Evolutionary conservation across 1,140 invertebrate species (phyloP).

Genomic region (Himalopsyche phryganea): DNA sequence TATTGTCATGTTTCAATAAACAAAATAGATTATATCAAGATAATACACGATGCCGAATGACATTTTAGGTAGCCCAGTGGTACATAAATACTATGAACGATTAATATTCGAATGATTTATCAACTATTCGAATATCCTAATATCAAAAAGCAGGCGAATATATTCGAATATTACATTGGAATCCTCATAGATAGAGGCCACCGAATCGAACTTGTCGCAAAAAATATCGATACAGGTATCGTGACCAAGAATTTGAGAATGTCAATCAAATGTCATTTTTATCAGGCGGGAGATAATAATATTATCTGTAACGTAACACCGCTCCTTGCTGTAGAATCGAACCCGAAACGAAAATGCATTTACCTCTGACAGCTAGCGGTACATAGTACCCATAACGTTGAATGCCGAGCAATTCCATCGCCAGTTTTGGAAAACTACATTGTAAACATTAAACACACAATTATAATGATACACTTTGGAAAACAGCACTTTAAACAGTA

Average conservation of each 20-base stretch:
- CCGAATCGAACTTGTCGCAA: conserved; percentile 5
- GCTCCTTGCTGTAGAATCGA: conserved; percentile 8
- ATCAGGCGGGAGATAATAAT: conserved; percentile 14
- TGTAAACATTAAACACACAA: neutral
- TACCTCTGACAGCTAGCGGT: conserved; percentile 10
- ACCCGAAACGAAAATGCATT: conserved; percentile 6
- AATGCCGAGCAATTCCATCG: conserved; percentile 3
- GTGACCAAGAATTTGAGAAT: neutral
- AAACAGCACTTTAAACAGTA: too few species aligned
- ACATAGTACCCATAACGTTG: conserved; percentile 5
- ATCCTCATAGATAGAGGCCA: too few species aligned
- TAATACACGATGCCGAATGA: too few species aligned
- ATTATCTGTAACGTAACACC: conserved; percentile 4
- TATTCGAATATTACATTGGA: too few species aligned
- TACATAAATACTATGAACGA: too few species aligned
- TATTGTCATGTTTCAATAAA: too few species aligned
- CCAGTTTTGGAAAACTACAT: conserved; percentile 16
- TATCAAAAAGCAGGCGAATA: too few species aligned
- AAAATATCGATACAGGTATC: neutral
- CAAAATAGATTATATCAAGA: too few species aligned
- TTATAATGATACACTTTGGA: too few species aligned
- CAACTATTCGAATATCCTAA: too few species aligned
- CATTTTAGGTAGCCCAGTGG: too few species aligned
- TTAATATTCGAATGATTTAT: too few species aligned
- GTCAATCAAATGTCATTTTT: conserved; percentile 23